These are phyloP conservation scores for Spea multiplicata DNA, from an alignment of 2,113 vertebrate genomes.

Conservation along the genomic window DNA sequence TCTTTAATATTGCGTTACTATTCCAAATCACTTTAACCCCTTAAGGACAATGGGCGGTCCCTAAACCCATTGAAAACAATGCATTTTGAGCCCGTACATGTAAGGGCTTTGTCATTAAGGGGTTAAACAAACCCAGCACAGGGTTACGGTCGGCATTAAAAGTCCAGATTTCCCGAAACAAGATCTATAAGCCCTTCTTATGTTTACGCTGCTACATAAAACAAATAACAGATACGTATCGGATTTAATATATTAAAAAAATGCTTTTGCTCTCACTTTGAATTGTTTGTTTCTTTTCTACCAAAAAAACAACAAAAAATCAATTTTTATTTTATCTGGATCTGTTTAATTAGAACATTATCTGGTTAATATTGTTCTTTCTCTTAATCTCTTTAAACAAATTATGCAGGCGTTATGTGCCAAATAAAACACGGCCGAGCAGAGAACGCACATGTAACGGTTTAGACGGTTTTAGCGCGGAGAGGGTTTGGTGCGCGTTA, in stretches of 20 bases:
- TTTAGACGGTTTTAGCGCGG: neutral
- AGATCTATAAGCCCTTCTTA: too few species aligned
- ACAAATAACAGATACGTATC: too few species aligned
- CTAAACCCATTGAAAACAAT: too few species aligned
- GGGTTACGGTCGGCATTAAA: too few species aligned
- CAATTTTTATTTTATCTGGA: neutral
- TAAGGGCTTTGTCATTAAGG: too few species aligned
- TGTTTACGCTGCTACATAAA: too few species aligned
- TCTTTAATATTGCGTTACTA: too few species aligned
- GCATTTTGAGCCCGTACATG: too few species aligned
- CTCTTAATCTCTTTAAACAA: neutral
- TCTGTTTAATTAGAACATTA: slow-evolving; percentile 2
- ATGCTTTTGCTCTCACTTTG: neutral
- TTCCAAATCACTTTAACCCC: too few species aligned
- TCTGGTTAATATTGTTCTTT: slow-evolving; percentile 1
- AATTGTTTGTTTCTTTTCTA: neutral
- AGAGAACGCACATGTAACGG: neutral
- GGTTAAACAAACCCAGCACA: too few species aligned
- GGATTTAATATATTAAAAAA: neutral
- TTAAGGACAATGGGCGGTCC: too few species aligned
- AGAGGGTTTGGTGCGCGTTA: neutral
- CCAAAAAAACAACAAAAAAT: neutral
- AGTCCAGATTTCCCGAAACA: too few species aligned
- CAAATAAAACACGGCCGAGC: neutral
- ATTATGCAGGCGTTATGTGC: neutral